Percentiles rank a stretch among this genome's conserved stretches.
Evolutionary conservation across 2,113 vertebrate genomes (phyloP).

Genomic region (Ochotona curzoniae): DNA sequence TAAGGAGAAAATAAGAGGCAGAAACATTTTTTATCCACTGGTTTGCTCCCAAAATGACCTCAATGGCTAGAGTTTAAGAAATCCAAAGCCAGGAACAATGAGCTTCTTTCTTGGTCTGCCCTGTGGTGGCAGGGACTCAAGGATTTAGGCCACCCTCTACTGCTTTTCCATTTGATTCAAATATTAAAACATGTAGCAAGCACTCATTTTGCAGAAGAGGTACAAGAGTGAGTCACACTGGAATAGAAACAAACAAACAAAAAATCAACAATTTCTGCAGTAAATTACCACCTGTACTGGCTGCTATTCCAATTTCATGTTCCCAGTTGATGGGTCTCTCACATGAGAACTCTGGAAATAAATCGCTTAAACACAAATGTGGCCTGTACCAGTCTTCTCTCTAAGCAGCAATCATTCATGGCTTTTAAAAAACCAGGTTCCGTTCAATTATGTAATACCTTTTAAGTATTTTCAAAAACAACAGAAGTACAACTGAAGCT

Average conservation of each 20-base stretch:
- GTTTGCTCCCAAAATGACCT: no score
- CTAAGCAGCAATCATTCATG: background rate
- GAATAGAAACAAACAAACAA: background rate
- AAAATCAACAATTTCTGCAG: background rate
- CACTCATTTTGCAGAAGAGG: background rate
- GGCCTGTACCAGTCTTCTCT: background rate
- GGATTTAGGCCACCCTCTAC: no score
- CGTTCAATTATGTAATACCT: background rate
- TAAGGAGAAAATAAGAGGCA: no score
- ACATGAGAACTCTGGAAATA: background rate
- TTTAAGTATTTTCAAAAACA: background rate
- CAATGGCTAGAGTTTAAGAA: no score
- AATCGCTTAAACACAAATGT: background rate
- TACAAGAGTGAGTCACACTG: background rate
- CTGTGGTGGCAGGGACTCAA: no score
- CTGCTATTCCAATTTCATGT: background rate
- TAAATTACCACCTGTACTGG: accelerated
- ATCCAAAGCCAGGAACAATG: no score
- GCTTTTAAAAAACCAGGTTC: background rate
- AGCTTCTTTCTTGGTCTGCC: no score
- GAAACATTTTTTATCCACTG: no score
- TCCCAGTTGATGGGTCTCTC: background rate
- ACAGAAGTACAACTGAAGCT: background rate
- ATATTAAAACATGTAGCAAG: background rate
- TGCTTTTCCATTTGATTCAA: background rate